A percentile compares a stretch with the other conserved stretches of the same genome.
These are phyloP conservation scores for Phragmatobia fuliginosa DNA, from an alignment of 2,888 invertebrate species.

Conservation along the genomic window DNA sequence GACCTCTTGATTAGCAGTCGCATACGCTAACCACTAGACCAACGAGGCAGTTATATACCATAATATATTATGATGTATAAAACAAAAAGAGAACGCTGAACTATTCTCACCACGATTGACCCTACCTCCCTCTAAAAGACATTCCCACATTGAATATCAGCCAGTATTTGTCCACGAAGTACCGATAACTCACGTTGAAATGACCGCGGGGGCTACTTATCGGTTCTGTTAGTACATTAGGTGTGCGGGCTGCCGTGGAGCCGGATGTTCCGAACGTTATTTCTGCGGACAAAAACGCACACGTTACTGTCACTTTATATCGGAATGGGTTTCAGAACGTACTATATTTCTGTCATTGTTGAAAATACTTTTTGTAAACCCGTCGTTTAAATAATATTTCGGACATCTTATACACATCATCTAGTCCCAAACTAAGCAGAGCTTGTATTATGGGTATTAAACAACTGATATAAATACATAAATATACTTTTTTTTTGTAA, in stretches of 20 bases:
- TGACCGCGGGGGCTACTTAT: constrained; percentile 24
- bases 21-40: too few species aligned
- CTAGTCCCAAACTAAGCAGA: too few species aligned
- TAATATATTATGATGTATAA: background rate
- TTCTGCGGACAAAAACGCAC: constrained; percentile 3
- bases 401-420: too few species aligned
- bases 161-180: constrained; percentile 22
- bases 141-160: constrained; percentile 15
- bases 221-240: constrained; percentile 25
- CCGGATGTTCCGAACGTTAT: constrained; percentile 15
- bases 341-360: background rate
- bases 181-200: constrained; percentile 19
- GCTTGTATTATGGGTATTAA: too few species aligned
- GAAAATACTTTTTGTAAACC: too few species aligned
- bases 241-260: constrained; percentile 9
- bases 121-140: background rate
- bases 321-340: constrained; percentile 8
- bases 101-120: background rate
- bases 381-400: too few species aligned
- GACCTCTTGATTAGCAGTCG: too few species aligned
- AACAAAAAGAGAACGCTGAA: background rate
- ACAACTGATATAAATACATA: too few species aligned
- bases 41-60: too few species aligned
- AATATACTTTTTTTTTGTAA: too few species aligned
- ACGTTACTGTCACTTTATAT: constrained; percentile 1